Percentiles rank a stretch among this genome's conserved stretches.
These are phyloP conservation scores for Salvator merianae DNA, from an alignment of 2,113 vertebrate species.

Conservation along the genomic window DNA sequence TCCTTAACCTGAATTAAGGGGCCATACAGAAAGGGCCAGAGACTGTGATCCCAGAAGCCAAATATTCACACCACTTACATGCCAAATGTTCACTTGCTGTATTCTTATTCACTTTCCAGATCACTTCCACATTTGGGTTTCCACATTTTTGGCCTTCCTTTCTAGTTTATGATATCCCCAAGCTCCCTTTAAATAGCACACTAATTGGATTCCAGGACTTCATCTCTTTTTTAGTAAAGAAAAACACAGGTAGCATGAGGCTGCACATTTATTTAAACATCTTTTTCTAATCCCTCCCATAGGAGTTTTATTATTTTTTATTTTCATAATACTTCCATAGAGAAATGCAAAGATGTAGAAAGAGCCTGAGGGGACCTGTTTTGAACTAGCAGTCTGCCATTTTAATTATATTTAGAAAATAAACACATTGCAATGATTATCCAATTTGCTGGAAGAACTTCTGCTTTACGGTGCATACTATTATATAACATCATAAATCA, in stretches of 20 bases:
- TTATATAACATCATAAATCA: constrained; percentile 15
- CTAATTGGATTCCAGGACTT: constrained; percentile 40
- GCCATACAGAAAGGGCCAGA: too few species aligned
- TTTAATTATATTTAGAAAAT: constrained; percentile 30
- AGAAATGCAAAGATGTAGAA: neutral
- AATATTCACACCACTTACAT: too few species aligned
- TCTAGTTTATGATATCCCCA: neutral
- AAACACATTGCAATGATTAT: constrained; percentile 35
- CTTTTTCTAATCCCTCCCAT: neutral
- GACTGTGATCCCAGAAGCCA: too few species aligned
- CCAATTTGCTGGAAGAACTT: constrained; percentile 14
- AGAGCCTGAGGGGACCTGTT: neutral
- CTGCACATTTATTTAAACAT: constrained; percentile 20
- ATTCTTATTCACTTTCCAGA: too few species aligned
- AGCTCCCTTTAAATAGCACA: constrained; percentile 45
- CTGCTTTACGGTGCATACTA: neutral
- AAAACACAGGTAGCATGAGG: constrained; percentile 55
- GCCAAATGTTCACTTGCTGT: too few species aligned
- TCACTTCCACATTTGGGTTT: too few species aligned
- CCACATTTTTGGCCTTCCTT: too few species aligned
- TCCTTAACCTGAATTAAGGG: too few species aligned
- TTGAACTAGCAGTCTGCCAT: constrained; percentile 23
- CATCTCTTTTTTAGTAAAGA: neutral
- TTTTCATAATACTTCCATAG: constrained; percentile 1
- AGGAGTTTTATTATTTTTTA: neutral